These are phyloP conservation scores for Limnephilus marmoratus DNA, from an alignment of 2,888 invertebrate genomes.

Conservation along the genomic window DNA sequence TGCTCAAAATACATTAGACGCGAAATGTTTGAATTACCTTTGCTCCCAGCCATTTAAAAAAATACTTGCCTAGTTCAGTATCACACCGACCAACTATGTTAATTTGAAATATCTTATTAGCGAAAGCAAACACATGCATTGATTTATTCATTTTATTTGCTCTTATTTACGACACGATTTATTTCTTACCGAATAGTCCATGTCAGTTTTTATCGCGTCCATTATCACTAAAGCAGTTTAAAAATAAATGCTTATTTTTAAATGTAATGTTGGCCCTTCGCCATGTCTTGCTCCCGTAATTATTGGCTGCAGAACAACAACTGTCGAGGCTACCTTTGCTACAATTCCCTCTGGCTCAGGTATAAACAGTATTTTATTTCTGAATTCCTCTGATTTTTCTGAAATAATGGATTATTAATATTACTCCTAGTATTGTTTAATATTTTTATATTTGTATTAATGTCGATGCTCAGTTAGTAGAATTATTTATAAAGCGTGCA, in stretches of 20 bases:
- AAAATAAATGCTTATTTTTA: conserved; percentile 25
- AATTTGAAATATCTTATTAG: not conserved
- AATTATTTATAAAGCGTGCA: no score
- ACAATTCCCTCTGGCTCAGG: conserved; percentile 25
- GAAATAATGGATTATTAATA: not conserved
- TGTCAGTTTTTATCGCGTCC: conserved; percentile 34
- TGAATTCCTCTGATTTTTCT: not conserved
- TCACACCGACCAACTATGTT: not conserved
- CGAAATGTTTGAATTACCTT: not conserved
- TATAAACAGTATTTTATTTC: conserved; percentile 32
- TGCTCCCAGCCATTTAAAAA: not conserved
- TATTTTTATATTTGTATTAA: no score
- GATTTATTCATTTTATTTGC: not conserved
- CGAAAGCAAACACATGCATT: not conserved
- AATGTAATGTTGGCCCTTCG: conserved; percentile 5
- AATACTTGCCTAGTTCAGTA: not conserved
- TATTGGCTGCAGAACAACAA: conserved; percentile 29
- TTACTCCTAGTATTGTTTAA: not conserved
- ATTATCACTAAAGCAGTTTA: conserved; percentile 45
- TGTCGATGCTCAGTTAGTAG: not conserved
- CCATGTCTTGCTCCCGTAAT: conserved; percentile 23
- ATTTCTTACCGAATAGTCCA: not conserved
- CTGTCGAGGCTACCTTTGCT: conserved; percentile 34
- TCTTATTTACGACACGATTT: not conserved
- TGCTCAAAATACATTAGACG: no score